phyloP scores from a whole-genome alignment of 2,797 vertebrate species.

The Megaceryle alcyon region DNA sequence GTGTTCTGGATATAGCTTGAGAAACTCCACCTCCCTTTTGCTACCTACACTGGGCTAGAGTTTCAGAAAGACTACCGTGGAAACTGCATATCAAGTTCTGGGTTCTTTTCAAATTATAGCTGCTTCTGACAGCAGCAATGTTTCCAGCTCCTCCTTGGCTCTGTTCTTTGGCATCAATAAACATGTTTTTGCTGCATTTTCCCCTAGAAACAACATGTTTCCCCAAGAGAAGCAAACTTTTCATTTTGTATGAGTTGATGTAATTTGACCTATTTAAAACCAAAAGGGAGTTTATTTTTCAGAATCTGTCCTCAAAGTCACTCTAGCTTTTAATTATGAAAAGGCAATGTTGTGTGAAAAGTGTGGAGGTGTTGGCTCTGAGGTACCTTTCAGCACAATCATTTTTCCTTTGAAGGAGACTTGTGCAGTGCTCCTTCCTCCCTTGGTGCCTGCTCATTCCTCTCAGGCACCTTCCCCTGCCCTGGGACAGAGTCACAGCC shows the following conservation, averaged over 20 bases:
- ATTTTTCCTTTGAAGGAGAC: neutral
- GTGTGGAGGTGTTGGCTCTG: neutral
- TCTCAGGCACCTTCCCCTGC: neutral
- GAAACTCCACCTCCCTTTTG: neutral
- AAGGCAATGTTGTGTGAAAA: neutral
- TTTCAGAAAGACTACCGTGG: neutral
- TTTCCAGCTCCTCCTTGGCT: neutral
- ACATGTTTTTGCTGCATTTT: neutral
- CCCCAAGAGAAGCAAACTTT: neutral
- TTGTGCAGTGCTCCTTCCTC: neutral
- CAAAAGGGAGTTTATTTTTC: neutral
- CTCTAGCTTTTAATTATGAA: neutral
- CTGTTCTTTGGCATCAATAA: neutral
- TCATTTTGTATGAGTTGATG: neutral
- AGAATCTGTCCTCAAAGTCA: neutral
- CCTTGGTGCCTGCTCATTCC: fast-evolving
- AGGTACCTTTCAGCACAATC: neutral
- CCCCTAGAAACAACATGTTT: neutral
- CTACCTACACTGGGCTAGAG: neutral
- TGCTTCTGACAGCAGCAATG: neutral
- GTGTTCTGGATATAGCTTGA: neutral
- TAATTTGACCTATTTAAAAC: neutral
- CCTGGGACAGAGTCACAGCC: neutral
- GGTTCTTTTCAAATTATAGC: neutral
- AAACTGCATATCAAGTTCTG: neutral